Base-by-base conservation (phyloP, 2,797 vertebrate genomes). In the Enteromius mattozi region DNA sequence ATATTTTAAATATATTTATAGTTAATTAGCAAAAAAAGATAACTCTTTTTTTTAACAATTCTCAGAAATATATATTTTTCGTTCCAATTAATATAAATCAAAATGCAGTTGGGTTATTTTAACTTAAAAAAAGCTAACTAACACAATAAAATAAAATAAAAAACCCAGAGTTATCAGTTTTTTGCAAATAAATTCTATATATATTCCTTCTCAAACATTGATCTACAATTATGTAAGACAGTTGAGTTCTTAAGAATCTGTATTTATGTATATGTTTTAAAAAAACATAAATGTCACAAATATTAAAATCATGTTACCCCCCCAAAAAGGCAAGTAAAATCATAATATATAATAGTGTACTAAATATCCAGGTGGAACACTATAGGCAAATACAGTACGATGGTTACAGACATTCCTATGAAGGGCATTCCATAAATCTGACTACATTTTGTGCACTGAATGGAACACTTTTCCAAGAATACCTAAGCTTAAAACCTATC, bases 391-490 rank as follows among this genome's bases (percentile, higher is more conserved):
- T 9, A 10, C 13, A 35, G 68, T 24, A 61, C 45, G 3, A 74
- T 72, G 27, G 2, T 74, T 19, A 70, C 16, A 45, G 40, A 35
- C 27, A 66, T 75, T 65, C 2, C 37, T 56, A 88, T 68, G 8
- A 83, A 27, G 72, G 54, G 12, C 76, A 76, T 84, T n/a, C 4
- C 78, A 65, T 35, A 85, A 83, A 61, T 42, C 51, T 78, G 24
- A 63, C 66, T 24, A 71, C 37, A 71, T n/a, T 77, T 84, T 71
- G 75, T 61, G 42, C 4, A 80, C 24, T 75, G 33, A 65, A 49
- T 51, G 33, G 47, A 66, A 83, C 30, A 24, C 54, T 54, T 85
- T 83, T 80, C 24, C 75, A n/a, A 78, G 49, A 88, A 86, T n/a
- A 49, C 27, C 49, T 59, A 35, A 47, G 6, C 42, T 47, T 33